These are phyloP conservation scores for Drosophila mercatorum DNA, from an alignment of 2,888 invertebrate genomes.

Conservation along the genomic window DNA sequence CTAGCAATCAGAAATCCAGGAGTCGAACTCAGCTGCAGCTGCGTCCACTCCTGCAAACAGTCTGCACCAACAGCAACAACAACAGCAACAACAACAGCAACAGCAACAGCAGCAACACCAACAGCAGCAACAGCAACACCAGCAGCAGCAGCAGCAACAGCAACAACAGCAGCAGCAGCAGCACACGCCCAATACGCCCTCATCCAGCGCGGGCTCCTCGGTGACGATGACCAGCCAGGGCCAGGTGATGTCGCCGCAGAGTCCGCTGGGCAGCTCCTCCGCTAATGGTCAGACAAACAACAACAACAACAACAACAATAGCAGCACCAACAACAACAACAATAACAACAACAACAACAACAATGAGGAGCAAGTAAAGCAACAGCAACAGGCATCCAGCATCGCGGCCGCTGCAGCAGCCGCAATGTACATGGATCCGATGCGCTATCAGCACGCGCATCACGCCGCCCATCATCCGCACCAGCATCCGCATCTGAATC, in stretches of 20 bases:
- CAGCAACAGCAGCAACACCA: conserved; percentile 76
- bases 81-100: conserved; percentile 81
- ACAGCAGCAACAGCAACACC: conserved; percentile 76
- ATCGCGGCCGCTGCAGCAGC: conserved; percentile 85
- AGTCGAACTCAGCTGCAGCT: conserved; percentile 86
- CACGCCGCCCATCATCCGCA: conserved; percentile 76
- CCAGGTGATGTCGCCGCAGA: conserved; percentile 84
- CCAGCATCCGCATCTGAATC: conserved; percentile 84
- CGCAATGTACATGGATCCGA: conserved; percentile 85
- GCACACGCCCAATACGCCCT: conserved; percentile 83
- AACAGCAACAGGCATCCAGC: conserved; percentile 83
- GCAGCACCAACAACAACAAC: conserved; percentile 71
- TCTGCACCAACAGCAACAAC: conserved; percentile 83
- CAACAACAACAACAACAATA: conserved; percentile 74
- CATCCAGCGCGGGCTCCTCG: conserved; percentile 83
- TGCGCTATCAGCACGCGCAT: conserved; percentile 84
- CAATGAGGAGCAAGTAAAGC: conserved; percentile 79
- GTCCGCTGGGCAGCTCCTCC: conserved; percentile 82
- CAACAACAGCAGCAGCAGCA: conserved; percentile 79
- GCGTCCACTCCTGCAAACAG: conserved; percentile 84
- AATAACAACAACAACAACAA: conserved; percentile 64
- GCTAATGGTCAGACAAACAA: conserved; percentile 74
- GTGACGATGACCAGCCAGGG: conserved; percentile 84
- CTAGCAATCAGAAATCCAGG: conserved; percentile 94
- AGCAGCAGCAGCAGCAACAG: conserved; percentile 78